phyloP scores from a whole-genome alignment of 2,888 invertebrate species.

The Creontiades dilutus region DNA sequence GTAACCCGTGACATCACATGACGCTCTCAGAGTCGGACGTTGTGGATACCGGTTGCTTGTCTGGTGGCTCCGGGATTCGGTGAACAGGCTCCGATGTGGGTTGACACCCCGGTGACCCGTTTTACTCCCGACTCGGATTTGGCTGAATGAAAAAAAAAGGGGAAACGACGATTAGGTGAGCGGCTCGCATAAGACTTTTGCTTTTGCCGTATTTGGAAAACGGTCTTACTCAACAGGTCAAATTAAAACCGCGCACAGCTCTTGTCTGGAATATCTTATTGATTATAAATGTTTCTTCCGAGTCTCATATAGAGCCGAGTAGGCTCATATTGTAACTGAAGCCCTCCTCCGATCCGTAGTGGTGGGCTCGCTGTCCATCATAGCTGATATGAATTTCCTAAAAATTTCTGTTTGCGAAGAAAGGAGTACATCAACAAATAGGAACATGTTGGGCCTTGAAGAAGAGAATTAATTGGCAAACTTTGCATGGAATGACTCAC shows the following conservation, averaged over 20 bases:
- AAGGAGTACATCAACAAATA: too few species aligned
- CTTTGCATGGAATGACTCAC: too few species aligned
- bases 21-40: not conserved
- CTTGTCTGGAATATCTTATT: too few species aligned
- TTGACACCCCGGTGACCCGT: conserved; percentile 12
- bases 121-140: not conserved
- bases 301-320: too few species aligned
- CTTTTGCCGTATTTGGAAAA: not conserved
- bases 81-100: conserved; percentile 19
- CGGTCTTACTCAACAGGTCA: not conserved
- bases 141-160: not conserved
- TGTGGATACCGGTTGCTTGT: not conserved
- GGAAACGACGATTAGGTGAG: conserved; percentile 8
- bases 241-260: not conserved
- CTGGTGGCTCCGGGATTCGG: not conserved
- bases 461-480: too few species aligned
- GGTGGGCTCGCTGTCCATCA: too few species aligned
- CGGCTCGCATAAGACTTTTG: conserved; percentile 14
- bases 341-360: too few species aligned
- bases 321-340: too few species aligned
- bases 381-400: too few species aligned
- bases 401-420: too few species aligned
- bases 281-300: too few species aligned
- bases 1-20: conserved; percentile 42
- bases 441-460: too few species aligned